These are phyloP conservation scores for Charadrius vociferus DNA, from an alignment of 2,113 vertebrate genomes.

Conservation along the genomic window DNA sequence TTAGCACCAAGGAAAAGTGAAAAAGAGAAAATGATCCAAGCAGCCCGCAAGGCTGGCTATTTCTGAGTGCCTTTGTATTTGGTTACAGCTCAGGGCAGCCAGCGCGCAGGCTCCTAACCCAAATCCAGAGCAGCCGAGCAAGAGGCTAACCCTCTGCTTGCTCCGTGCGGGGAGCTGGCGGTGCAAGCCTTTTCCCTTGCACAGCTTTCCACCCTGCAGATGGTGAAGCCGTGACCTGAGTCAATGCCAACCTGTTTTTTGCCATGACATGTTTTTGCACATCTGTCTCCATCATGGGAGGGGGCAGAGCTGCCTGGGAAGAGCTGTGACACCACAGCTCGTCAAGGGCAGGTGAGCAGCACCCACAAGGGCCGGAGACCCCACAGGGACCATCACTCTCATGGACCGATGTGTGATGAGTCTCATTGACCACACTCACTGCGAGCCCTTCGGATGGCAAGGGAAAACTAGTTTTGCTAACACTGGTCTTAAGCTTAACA, in stretches of 20 bases:
- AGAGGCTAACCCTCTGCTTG: background rate
- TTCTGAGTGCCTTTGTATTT: background rate
- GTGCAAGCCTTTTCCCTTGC: background rate
- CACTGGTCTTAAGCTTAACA: background rate
- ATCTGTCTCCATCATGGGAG: background rate
- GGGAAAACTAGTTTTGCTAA: background rate
- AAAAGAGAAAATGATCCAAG: background rate
- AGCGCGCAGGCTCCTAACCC: background rate
- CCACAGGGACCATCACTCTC: too few relatives aligned
- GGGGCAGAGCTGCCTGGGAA: background rate
- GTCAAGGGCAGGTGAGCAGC: background rate
- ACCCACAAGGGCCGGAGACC: background rate
- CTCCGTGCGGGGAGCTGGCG: accelerated
- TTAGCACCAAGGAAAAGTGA: background rate
- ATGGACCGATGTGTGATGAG: accelerated
- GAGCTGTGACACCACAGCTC: background rate
- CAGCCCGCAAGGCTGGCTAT: background rate
- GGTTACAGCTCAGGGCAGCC: background rate
- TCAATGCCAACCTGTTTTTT: background rate
- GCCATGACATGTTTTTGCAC: background rate
- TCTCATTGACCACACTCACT: background rate
- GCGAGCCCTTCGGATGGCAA: background rate
- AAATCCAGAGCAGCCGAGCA: background rate
- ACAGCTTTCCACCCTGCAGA: background rate
- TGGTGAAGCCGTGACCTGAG: background rate